These are phyloP conservation scores for Nixonia krombeini DNA, from an alignment of 1,140 invertebrate species.

Conservation along the genomic window DNA sequence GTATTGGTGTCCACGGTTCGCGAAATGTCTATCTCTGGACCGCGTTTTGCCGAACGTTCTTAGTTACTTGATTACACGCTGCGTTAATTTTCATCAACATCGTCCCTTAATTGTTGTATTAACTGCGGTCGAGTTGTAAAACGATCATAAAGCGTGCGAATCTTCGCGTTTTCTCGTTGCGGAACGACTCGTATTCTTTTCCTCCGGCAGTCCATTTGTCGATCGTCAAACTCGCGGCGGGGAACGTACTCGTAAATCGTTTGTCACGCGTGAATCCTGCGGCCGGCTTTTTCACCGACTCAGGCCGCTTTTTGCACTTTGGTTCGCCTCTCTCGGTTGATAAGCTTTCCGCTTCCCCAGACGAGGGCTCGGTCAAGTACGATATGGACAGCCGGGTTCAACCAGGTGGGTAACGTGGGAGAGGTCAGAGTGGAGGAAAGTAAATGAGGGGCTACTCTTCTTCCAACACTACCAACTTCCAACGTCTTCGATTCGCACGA, in stretches of 20 bases:
- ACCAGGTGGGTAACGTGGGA: conserved; percentile 53
- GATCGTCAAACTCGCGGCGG: conserved; percentile 27
- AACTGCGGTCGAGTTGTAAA: too few species aligned
- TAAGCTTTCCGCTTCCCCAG: conserved; percentile 36
- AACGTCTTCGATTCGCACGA: conserved; percentile 49
- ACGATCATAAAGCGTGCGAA: too few species aligned
- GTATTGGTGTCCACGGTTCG: too few species aligned
- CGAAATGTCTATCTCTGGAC: too few species aligned
- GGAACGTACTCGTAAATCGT: conserved; percentile 57
- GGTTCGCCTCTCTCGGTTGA: conserved; percentile 41
- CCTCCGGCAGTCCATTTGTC: conserved; percentile 18
- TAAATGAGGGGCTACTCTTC: conserved; percentile 50
- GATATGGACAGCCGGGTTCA: conserved; percentile 33
- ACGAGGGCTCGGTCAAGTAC: neutral
- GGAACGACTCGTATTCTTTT: neutral
- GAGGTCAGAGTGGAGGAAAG: conserved; percentile 54
- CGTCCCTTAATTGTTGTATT: too few species aligned
- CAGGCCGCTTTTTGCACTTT: conserved; percentile 37
- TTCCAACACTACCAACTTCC: conserved; percentile 50
- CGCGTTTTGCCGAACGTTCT: too few species aligned
- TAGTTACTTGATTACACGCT: too few species aligned
- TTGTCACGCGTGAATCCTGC: conserved; percentile 61
- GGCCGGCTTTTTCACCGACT: conserved; percentile 50
- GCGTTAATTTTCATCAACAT: too few species aligned
- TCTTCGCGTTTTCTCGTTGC: too few species aligned